phyloP scores from a whole-genome alignment of 2,113 vertebrate genomes.

The Sminthopsis crassicaudata region DNA sequence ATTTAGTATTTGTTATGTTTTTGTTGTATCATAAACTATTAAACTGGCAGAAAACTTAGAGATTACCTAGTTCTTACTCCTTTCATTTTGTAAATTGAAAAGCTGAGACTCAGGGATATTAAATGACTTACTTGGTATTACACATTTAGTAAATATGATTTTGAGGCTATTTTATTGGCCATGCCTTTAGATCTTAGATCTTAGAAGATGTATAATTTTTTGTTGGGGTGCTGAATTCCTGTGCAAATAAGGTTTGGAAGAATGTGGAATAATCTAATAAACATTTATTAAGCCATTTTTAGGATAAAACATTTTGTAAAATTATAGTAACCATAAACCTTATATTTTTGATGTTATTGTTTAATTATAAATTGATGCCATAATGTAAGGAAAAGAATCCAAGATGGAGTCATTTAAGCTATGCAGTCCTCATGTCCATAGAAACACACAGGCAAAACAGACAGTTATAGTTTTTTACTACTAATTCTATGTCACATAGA shows the following conservation, averaged over 20 bases:
- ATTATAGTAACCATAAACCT: neutral
- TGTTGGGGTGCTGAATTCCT: neutral
- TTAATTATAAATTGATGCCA: neutral
- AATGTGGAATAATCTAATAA: neutral
- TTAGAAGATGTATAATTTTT: neutral
- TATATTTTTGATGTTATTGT: neutral
- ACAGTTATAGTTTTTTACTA: neutral
- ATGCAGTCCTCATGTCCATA: neutral
- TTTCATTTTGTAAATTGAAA: neutral
- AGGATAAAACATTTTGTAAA: fast-evolving
- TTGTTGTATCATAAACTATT: neutral
- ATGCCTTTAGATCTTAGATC: neutral
- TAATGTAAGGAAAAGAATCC: neutral
- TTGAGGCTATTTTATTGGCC: neutral
- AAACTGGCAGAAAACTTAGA: neutral
- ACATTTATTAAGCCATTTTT: neutral
- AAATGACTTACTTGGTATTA: neutral
- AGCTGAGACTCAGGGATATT: neutral
- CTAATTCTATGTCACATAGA: neutral
- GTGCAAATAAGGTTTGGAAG: neutral
- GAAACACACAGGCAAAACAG: neutral
- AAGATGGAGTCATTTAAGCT: neutral
- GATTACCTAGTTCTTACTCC: neutral
- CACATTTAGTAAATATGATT: neutral
- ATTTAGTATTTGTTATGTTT: neutral